Percentiles rank a stretch among this genome's conserved stretches.
These are phyloP conservation scores for Tetropium fuscum DNA, from an alignment of 2,888 invertebrate genomes.

Conservation along the genomic window DNA sequence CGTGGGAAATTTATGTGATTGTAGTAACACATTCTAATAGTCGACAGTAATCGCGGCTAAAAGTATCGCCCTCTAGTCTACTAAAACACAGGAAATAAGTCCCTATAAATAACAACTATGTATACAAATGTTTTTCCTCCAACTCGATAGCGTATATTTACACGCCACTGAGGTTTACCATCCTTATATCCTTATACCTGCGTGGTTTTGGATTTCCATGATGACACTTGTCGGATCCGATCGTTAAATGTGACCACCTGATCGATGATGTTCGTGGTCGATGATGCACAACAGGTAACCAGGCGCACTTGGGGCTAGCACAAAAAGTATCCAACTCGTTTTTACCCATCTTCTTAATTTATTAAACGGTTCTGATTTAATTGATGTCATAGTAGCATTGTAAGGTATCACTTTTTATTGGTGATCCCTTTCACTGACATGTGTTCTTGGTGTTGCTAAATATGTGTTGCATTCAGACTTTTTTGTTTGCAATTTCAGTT, in stretches of 20 bases:
- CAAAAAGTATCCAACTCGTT: conserved; percentile 6
- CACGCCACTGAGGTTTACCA: conserved; percentile 3
- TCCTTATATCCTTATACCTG: conserved; percentile 25
- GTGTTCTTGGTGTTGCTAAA: conserved; percentile 10
- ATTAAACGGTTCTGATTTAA: conserved; percentile 8
- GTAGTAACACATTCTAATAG: too few relatives aligned
- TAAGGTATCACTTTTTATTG: conserved; percentile 11
- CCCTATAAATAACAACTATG: too few relatives aligned
- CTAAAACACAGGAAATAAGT: too few relatives aligned
- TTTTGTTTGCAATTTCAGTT: background rate
- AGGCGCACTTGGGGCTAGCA: background rate
- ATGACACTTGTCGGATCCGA: conserved; percentile 24
- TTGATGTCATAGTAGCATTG: conserved; percentile 13
- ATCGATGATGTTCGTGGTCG: conserved; percentile 19
- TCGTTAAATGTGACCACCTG: conserved; percentile 26
- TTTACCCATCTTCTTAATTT: conserved; percentile 11
- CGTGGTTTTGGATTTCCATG: conserved; percentile 5
- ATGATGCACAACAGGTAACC: conserved; percentile 16
- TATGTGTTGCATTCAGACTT: conserved; percentile 1
- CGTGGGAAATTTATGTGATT: too few relatives aligned
- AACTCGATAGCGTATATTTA: background rate
- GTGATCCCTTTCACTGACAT: conserved; percentile 1
- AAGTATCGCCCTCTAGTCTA: too few relatives aligned
- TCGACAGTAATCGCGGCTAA: too few relatives aligned
- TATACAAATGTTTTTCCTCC: background rate